Evolutionary conservation across 2,888 invertebrate species (phyloP), one percentile per base, ranked within the genome.

Genomic region (Drosophila antonietae): DNA sequence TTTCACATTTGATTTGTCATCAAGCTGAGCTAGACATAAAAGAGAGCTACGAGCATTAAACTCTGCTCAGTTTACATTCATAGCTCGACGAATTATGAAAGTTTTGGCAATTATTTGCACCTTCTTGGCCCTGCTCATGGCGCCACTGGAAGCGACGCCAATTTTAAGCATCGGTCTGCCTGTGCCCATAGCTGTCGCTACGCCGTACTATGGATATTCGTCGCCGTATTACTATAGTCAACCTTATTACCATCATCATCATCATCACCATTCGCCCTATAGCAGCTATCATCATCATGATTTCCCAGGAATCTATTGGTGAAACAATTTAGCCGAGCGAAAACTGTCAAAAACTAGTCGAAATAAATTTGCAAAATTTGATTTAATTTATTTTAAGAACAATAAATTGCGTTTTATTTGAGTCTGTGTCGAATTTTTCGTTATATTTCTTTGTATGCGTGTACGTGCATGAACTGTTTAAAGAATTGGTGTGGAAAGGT

Each of bases 261-360:
- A 79, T 23, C 51, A 78, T 23, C 35, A 78, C n/a, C 28, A 72
- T 41, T 63, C 80, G 49, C 76, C 71, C 23, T 70, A 80, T 15
- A 49, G 61, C 52, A n/a, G 56, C 39, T 73, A 52, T 18, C 73
- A 73, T 23, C 58, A 65, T 31, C 71, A 37, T 23, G 55, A 46
- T 23, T 69, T 18, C 28, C 53, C 59, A 2, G 61, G 62, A 18
- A 46, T 69, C 18, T 60, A 70, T 61, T 78, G 68, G 68, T 56
- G 53, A 44, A 60, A 20, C 20, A 35, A 2, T 37, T 44, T 20
- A 47, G 9, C 23, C 37, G 12, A 12, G 51, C 5, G 10, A 52
- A 59, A 52, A 44, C 43, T 74, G 75, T 75, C 75, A 68, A 62
- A 67, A 67, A 47, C n/a, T 51, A 68, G 58, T 74, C 39, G 28